These are phyloP conservation scores for Tetramorium simillimum DNA, from an alignment of 1,140 invertebrate species.

Conservation along the genomic window DNA sequence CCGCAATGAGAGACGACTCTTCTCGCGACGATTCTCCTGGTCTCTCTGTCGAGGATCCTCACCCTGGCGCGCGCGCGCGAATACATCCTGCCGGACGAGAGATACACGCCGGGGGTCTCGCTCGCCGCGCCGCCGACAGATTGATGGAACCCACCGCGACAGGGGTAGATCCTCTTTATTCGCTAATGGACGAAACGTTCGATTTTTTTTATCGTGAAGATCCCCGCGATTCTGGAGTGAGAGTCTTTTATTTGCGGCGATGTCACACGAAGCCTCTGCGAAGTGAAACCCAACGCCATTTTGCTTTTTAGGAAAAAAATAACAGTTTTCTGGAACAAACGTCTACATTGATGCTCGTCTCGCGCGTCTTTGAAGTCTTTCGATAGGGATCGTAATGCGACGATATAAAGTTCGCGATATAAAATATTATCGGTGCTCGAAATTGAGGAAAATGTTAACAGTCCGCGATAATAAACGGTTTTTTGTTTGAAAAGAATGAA, in stretches of 20 bases:
- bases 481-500: neutral
- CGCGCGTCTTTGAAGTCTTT: neutral
- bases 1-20: constrained; percentile 48
- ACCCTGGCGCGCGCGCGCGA: constrained; percentile 31
- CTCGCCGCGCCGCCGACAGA: constrained; percentile 41
- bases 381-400: neutral
- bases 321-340: neutral
- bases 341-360: neutral
- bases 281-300: neutral
- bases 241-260: neutral
- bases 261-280: neutral
- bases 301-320: neutral
- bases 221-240: constrained; percentile 18
- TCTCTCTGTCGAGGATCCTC: constrained; percentile 59
- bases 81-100: constrained; percentile 64
- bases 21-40: constrained; percentile 47
- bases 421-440: neutral
- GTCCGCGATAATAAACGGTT: neutral
- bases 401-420: neutral
- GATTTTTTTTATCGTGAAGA: constrained; percentile 20
- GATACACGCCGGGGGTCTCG: constrained; percentile 49
- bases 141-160: constrained; percentile 62
- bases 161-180: constrained; percentile 50
- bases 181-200: constrained; percentile 44
- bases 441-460: neutral